A percentile compares a stretch with the other conserved stretches of the same genome.
phyloP scores from a whole-genome alignment of 2,797 vertebrate genomes.

The Pterois miles region DNA sequence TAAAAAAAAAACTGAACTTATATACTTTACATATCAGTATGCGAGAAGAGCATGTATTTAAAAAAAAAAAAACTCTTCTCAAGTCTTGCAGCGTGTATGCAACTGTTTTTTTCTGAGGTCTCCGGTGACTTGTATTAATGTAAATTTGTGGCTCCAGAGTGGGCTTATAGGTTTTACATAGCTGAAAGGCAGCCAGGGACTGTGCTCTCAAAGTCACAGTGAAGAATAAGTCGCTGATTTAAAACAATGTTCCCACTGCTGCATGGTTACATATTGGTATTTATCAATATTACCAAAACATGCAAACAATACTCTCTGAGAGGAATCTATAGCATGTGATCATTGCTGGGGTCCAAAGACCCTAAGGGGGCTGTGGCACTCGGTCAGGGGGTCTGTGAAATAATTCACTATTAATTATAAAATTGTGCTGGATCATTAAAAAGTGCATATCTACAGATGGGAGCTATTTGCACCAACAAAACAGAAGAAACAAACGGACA shows the following conservation, averaged over 20 bases:
- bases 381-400: fast-evolving
- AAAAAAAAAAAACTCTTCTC: fast-evolving
- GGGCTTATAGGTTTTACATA: not conserved
- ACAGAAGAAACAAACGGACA: too few relatives aligned
- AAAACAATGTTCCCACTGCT: not conserved
- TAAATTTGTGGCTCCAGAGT: not conserved
- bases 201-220: not conserved
- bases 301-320: not conserved
- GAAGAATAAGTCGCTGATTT: not conserved
- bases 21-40: not conserved
- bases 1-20: not conserved
- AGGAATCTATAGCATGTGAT: not conserved
- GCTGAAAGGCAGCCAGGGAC: not conserved
- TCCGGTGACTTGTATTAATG: not conserved
- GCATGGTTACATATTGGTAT: not conserved
- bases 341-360: too few relatives aligned
- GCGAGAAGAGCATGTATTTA: not conserved
- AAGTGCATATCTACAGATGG: too few relatives aligned
- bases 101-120: not conserved
- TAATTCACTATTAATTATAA: too few relatives aligned
- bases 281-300: not conserved
- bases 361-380: too few relatives aligned
- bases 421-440: too few relatives aligned
- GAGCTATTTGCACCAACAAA: too few relatives aligned
- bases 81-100: not conserved